Evolutionary conservation across 1,140 invertebrate species (phyloP), one percentile per base, ranked within the genome.

Genomic region (Drosophila neocordata): DNA sequence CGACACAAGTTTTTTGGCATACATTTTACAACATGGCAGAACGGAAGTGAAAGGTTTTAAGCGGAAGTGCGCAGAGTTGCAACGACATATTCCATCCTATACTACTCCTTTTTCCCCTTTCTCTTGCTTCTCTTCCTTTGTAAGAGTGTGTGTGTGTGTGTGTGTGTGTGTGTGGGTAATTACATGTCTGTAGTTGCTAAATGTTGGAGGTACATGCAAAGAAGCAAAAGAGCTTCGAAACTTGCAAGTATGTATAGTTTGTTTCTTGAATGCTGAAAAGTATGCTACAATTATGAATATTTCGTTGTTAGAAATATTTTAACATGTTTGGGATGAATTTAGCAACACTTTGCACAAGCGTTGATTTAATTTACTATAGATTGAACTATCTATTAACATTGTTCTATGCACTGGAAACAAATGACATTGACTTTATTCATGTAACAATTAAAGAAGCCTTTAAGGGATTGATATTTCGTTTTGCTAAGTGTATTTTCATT

Each of bases 11-110:
- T 72, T 82, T 76, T 82, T 76, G 75, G 60, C 55, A 70, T 77
- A 75, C 62, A 48, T 64, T 87, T 77, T 65, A 57, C 51, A 65
- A 63, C 70, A 67, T 41, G 66, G 74, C 52, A 51, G 65, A 77
- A 60, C 82, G 82, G 82, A 87, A 88, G 82, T 88, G 34, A 75
- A 87, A 88, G 83, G 78, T 87, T 87, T 82, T 79, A 69, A 82
- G 71, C 82, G 82, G 82, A 87, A 87, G 82, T 88, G 68, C 65
- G 78, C 75, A 64, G 67, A 71, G 78, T 69, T 88, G 74, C 69
- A 88, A 75, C 81, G 63, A 80, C 81, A 67, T 81, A 60, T 73
- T 63, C 48, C 34, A 6, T 18, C 15, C 41, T 31, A 31, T 8
- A 48, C 15, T 44, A 15, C 6, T 8, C 7, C 6, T 18, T 13